Evolutionary conservation across 2,888 invertebrate genomes (phyloP), one percentile per base, ranked within the genome.

Genomic region (Polydrusus cervinus): DNA sequence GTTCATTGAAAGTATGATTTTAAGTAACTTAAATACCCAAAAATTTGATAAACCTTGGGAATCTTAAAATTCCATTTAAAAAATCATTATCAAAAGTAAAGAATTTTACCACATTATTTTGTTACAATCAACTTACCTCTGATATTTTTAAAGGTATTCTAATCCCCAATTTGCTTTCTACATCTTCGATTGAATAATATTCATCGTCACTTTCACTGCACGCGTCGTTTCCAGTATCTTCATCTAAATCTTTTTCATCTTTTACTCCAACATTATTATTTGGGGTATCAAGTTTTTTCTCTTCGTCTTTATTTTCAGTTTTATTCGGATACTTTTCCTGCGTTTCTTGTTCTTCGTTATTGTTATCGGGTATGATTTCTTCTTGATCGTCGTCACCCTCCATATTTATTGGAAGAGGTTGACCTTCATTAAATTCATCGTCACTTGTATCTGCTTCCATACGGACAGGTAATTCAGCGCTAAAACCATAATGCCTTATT

Each of bases 151-250:
- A 45, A 3, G 66, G 18, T 30, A 77, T 67, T 62, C 62, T 18
- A 30, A 77, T 77, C 9, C 71, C 65, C 6, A 45, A 74, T 25
- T 49, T 55, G 20, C 62, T 62, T 45, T 74, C 71, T 1, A 77
- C 68, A 43, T 77, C 77, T 5, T 66, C 49, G n/a, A 77, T 62
- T 1, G 74, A 71, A 53, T 74, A 77, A 67, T 77, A 77, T 62
- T 77, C 77, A 14, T 77, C 71, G 6, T 71, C 71, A 40, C 73
- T 72, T 8, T 68, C 57, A 30, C 18, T 49, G 40, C 13, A 49
- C 1, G 40, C 10, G 11, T 43, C 51, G 13, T 43, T 16, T 40
- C 38, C 64, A 3, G 18, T 25, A 55, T 62, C 45, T 25, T 16
- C 16, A 20, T 51, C 62, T 51, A 38, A 40, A 43, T 13, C 13